Base-by-base conservation (phyloP, 64 coral and sea anemone genomes). In the Astreopora myriophthalma region DNA sequence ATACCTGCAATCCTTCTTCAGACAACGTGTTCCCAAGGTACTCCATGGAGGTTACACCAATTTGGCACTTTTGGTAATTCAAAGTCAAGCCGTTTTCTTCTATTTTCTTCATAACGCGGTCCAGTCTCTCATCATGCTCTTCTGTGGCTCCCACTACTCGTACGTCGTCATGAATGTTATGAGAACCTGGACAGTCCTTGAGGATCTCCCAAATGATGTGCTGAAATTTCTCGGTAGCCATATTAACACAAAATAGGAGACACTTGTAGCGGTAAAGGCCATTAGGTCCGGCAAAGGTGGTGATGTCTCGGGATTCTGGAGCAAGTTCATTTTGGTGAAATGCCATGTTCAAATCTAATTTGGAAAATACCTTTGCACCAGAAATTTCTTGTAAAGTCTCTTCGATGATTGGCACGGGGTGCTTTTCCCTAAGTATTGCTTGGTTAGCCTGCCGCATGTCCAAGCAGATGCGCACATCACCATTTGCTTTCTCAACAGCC, bases 1-100 rank as follows among this genome's bases (percentile, higher is more conserved):
- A n/a, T n/a, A n/a, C 44, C 67, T 74, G 48, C 17, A 92, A 46
- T 68, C 70, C 80, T 28, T 92, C 29, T 31, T 34, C 52, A 8
- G 79, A 52, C 34, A 86, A 61, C 28, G 24, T 60, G 32, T 85
- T 61, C 8, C 68, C 79, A 34, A 92, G 38, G 65, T 62, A 84
- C 8, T 37, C 69, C 64, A 91, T 91, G 31, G 34, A 72, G 26
- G 38, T 38, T 25, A 81, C 67, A 23, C 36, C n/a, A n/a, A n/a
- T n/a, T 29, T 73, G 29, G 40, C 70, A 84, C 85, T 84, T 48
- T 92, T 55, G n/a, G n/a, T n/a, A n/a, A n/a, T 92, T 92, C 20
- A 92, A 61, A 29, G 86, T 88, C 1, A 88, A 37, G 2, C 42
- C 85, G 60, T 31, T 88, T 11, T 74, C 85, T 74, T 92, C 69